A percentile compares a stretch with the other conserved stretches of the same genome.
These are phyloP conservation scores for Ginglymostoma cirratum DNA, from an alignment of 2,113 vertebrate species.

Conservation along the genomic window DNA sequence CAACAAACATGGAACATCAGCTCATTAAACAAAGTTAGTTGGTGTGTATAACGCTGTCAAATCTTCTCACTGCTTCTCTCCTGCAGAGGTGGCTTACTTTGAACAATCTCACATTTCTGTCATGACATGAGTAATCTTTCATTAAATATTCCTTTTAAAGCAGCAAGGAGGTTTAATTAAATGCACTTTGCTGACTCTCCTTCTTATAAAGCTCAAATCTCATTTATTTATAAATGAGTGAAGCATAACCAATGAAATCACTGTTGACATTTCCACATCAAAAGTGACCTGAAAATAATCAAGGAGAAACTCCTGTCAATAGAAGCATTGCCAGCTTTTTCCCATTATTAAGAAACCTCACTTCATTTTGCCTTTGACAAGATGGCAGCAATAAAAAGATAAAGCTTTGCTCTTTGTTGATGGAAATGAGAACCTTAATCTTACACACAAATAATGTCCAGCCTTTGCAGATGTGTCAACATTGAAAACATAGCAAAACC, in stretches of 20 bases:
- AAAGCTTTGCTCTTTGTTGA: constrained; percentile 42
- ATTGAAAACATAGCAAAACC: constrained; percentile 29
- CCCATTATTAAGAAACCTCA: constrained; percentile 40
- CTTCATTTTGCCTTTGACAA: constrained; percentile 45
- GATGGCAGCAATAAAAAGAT: constrained; percentile 42
- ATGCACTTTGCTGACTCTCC: constrained; percentile 42
- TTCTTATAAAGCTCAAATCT: constrained; percentile 43
- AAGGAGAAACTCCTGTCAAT: constrained; percentile 48
- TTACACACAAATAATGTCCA: constrained; percentile 44
- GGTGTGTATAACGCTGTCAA: background rate
- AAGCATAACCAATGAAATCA: constrained; percentile 43
- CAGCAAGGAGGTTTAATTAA: constrained; percentile 43
- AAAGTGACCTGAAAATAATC: constrained; percentile 45
- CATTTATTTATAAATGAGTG: constrained; percentile 49
- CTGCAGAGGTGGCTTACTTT: background rate
- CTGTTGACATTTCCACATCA: constrained; percentile 48
- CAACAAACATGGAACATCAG: background rate
- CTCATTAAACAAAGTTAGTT: constrained; percentile 30
- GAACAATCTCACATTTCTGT: constrained; percentile 38
- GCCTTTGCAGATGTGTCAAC: constrained; percentile 36
- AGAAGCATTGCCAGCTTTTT: constrained; percentile 45
- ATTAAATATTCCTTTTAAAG: constrained; percentile 45
- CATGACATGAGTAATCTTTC: constrained; percentile 41
- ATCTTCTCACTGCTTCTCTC: background rate
- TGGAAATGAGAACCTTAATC: constrained; percentile 45